Evolutionary conservation across 2,888 invertebrate species (phyloP).

Genomic region (Ormia ochracea): DNA sequence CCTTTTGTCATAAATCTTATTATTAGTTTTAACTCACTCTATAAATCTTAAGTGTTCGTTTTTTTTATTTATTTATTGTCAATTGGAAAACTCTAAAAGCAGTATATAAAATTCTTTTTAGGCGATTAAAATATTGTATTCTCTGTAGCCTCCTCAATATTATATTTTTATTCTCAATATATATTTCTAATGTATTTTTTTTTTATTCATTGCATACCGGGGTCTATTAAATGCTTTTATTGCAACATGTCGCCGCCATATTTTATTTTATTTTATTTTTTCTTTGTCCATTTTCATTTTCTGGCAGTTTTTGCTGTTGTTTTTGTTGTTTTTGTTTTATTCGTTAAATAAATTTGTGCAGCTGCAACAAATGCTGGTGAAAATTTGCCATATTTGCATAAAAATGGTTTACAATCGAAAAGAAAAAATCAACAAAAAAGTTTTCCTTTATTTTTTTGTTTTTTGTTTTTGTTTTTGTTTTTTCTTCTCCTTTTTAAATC

Average conservation of each 20-base stretch:
- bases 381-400: conserved; percentile 61
- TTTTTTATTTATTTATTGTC: not conserved
- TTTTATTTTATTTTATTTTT: conserved; percentile 57
- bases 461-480: too few relatives aligned
- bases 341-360: conserved; percentile 39
- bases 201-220: conserved; percentile 38
- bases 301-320: conserved; percentile 7
- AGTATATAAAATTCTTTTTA: conserved; percentile 37
- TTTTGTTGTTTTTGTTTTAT: conserved; percentile 27
- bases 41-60: conserved; percentile 36
- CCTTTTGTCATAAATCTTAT: conserved; percentile 10
- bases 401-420: conserved; percentile 53
- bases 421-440: not conserved
- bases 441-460: too few relatives aligned
- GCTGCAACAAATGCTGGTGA: conserved; percentile 56
- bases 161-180: conserved; percentile 34
- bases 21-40: conserved; percentile 19
- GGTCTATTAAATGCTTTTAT: conserved; percentile 75
- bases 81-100: conserved; percentile 2
- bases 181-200: conserved; percentile 43
- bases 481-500: conserved; percentile 38
- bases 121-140: conserved; percentile 37
- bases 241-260: conserved; percentile 74
- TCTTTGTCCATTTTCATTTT: conserved; percentile 57
- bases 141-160: not conserved